Percentiles rank a stretch among this genome's conserved stretches.
Evolutionary conservation across 2,888 invertebrate genomes (phyloP).

Genomic region (Lysandra bellargus): DNA sequence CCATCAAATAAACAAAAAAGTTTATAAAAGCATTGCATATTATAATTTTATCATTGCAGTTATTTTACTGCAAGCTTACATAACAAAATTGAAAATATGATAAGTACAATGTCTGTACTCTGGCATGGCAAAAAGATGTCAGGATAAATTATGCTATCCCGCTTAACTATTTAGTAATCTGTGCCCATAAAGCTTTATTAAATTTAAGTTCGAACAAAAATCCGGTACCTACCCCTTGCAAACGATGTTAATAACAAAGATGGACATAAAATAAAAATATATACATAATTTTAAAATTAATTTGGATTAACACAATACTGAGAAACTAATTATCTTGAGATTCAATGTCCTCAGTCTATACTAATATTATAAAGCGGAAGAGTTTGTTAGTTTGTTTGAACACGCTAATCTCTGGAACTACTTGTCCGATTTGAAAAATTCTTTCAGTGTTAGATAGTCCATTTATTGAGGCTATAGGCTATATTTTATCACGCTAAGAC

Average conservation of each 20-base stretch:
- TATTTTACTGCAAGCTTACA: conserved; percentile 7
- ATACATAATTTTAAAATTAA: not conserved
- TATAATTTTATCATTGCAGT: not conserved
- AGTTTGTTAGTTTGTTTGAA: no score
- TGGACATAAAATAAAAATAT: not conserved
- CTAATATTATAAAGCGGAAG: no score
- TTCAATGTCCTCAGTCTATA: no score
- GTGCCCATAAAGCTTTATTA: no score
- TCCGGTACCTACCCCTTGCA: no score
- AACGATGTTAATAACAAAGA: not conserved
- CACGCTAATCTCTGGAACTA: no score
- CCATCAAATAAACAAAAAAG: not conserved
- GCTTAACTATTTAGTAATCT: no score
- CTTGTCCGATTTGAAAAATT: no score
- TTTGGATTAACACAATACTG: not conserved
- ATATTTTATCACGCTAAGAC: no score
- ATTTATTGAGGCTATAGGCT: no score
- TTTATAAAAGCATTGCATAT: not conserved
- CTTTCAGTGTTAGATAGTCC: no score
- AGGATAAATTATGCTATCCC: not conserved
- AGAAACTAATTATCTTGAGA: not conserved
- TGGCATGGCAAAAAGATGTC: not conserved
- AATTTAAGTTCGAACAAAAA: no score
- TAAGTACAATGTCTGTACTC: not conserved
- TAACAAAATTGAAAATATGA: not conserved